A percentile compares a stretch with the other conserved stretches of the same genome.
Conservation (phyloP, 30 jellyfish, hydroid and myxozoan species). For the Chrysaora quinquecirrha region DNA sequence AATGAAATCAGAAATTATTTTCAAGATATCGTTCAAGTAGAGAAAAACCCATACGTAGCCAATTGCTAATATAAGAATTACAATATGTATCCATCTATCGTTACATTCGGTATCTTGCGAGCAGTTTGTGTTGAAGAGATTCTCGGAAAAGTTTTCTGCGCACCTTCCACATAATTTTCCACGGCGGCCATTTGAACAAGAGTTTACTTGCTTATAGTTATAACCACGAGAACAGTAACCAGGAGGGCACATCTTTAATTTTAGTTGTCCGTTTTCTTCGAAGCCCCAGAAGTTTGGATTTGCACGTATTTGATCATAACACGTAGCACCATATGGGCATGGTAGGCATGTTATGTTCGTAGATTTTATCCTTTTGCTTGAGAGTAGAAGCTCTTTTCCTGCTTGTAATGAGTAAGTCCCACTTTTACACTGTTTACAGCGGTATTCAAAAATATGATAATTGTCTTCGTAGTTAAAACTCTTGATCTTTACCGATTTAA, state of each 20-base stretch:
- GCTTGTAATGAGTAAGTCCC: conserved; percentile 8
- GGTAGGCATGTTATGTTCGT: conserved; percentile 2
- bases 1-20: background rate
- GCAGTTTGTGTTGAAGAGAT: conserved; percentile 29
- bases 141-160: conserved; percentile 3
- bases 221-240: conserved; percentile 23
- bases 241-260: background rate
- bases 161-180: conserved; percentile 59
- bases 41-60: conserved; percentile 14
- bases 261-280: background rate
- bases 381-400: background rate
- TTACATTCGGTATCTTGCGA: conserved; percentile 3
- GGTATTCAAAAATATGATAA: conserved; percentile 13
- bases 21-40: conserved; percentile 13
- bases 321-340: conserved; percentile 44
- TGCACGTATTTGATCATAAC: background rate
- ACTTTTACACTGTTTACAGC: conserved; percentile 36
- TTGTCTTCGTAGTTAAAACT: background rate
- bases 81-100: background rate
- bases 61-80: background rate
- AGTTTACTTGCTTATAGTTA: conserved; percentile 9
- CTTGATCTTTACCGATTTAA: background rate
- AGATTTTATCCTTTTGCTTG: background rate
- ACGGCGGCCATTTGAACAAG: conserved; percentile 12
- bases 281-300: conserved; percentile 36